These are phyloP conservation scores for Troides oblongomaculatus DNA, from an alignment of 2,888 invertebrate species.

Conservation along the genomic window DNA sequence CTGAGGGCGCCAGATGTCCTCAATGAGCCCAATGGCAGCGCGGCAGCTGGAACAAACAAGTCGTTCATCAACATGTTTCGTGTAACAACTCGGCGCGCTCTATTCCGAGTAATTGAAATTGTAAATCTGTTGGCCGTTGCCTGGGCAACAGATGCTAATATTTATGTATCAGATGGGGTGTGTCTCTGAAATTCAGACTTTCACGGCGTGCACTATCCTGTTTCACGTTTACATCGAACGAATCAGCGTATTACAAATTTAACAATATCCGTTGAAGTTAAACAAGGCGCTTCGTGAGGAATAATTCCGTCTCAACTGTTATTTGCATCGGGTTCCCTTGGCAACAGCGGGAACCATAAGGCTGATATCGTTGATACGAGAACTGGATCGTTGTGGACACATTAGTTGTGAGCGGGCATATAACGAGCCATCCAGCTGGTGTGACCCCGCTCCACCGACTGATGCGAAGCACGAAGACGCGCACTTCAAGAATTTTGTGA, in stretches of 20 bases:
- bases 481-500: no score
- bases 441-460: no score
- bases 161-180: conserved; percentile 11
- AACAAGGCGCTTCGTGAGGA: neutral
- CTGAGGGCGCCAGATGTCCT: no score
- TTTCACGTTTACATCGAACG: neutral
- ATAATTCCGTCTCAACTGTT: neutral
- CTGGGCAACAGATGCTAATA: conserved; percentile 3
- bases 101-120: neutral
- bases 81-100: neutral
- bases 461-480: no score
- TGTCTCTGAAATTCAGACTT: conserved; percentile 13
- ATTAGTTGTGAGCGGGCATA: no score
- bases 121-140: conserved; percentile 7
- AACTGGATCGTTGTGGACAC: no score
- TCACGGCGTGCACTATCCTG: conserved; percentile 13
- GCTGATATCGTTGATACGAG: no score
- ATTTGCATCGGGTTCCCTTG: neutral
- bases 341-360: neutral
- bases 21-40: no score
- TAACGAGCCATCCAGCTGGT: no score
- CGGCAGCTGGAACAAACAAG: no score
- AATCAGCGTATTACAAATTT: neutral
- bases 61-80: neutral
- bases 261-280: neutral